These are phyloP conservation scores for Phengaris arion DNA, from an alignment of 2,888 invertebrate genomes.

Conservation along the genomic window DNA sequence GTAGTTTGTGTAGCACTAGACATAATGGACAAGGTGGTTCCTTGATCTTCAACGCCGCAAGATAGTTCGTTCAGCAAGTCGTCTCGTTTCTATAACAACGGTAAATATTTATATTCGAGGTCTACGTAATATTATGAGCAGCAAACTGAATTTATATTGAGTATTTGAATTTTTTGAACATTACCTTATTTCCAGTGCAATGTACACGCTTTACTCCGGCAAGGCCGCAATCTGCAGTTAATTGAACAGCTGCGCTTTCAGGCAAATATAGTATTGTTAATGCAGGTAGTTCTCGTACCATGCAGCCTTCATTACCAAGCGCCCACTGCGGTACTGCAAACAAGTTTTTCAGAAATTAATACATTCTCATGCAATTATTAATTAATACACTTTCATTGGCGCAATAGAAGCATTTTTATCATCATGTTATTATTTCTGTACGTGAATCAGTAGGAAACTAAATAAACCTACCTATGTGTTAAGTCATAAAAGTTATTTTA, in stretches of 20 bases:
- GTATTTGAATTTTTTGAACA: not conserved
- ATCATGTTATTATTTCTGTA: too few relatives aligned
- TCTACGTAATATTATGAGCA: not conserved
- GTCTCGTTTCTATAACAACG: constrained; percentile 76
- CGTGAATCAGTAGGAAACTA: too few relatives aligned
- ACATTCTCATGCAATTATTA: not conserved
- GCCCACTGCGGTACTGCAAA: constrained; percentile 87
- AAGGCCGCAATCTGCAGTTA: constrained; percentile 87
- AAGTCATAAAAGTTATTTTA: too few relatives aligned
- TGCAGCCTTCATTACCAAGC: constrained; percentile 82
- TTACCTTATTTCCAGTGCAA: constrained; percentile 87
- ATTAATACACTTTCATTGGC: not conserved
- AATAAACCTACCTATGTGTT: too few relatives aligned
- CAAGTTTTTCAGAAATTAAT: constrained; percentile 6
- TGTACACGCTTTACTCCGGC: constrained; percentile 86
- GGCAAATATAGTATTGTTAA: constrained; percentile 87
- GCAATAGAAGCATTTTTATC: not conserved
- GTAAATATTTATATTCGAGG: not conserved
- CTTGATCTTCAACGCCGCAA: constrained; percentile 75
- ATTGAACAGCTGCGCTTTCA: constrained; percentile 86
- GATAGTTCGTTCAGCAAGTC: constrained; percentile 80
- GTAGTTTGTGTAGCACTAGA: constrained; percentile 48
- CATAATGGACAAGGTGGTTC: constrained; percentile 51
- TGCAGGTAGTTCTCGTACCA: constrained; percentile 85
- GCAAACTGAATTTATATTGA: not conserved